Conservation (phyloP, 2,113 vertebrate genomes). For the Hymenochirus boettgeri region DNA sequence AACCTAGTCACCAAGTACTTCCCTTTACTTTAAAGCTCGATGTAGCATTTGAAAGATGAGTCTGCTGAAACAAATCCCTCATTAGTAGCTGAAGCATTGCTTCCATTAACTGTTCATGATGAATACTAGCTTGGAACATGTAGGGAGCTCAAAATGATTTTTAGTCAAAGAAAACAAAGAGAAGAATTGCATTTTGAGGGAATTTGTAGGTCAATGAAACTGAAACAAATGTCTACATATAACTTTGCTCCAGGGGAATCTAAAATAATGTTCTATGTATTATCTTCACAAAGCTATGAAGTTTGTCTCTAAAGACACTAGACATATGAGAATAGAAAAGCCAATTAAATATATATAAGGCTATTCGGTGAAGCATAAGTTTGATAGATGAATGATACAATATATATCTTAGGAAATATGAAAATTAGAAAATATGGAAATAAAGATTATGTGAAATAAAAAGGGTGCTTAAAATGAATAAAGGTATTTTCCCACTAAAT, state of each 20-base stretch:
- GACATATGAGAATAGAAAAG: slow-evolving; percentile 17
- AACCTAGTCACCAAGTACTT: slow-evolving; percentile 42
- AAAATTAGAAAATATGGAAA: no score
- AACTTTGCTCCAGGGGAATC: slow-evolving; percentile 31
- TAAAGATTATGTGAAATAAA: no score
- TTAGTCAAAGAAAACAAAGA: slow-evolving; percentile 25
- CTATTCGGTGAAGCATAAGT: background rate
- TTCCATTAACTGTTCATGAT: slow-evolving; percentile 36
- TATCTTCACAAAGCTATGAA: slow-evolving; percentile 27
- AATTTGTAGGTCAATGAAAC: slow-evolving; percentile 29
- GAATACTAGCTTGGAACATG: slow-evolving; percentile 26
- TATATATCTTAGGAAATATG: no score
- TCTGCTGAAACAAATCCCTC: slow-evolving; percentile 28
- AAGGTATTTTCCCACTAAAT: no score
- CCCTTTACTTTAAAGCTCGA: slow-evolving; percentile 35
- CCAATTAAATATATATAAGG: slow-evolving; percentile 22
- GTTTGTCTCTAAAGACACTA: slow-evolving; percentile 16
- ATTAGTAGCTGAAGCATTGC: slow-evolving; percentile 29
- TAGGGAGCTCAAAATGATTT: slow-evolving; percentile 22
- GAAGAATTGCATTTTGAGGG: slow-evolving; percentile 7
- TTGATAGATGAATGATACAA: no score
- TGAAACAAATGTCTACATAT: slow-evolving; percentile 21
- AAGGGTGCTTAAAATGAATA: no score
- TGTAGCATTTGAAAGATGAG: slow-evolving; percentile 34
- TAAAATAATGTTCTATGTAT: slow-evolving; percentile 29